Evolutionary conservation across 2,888 invertebrate genomes (phyloP), one percentile per base, ranked within the genome.

Genomic region (Blastobasis adustella): DNA sequence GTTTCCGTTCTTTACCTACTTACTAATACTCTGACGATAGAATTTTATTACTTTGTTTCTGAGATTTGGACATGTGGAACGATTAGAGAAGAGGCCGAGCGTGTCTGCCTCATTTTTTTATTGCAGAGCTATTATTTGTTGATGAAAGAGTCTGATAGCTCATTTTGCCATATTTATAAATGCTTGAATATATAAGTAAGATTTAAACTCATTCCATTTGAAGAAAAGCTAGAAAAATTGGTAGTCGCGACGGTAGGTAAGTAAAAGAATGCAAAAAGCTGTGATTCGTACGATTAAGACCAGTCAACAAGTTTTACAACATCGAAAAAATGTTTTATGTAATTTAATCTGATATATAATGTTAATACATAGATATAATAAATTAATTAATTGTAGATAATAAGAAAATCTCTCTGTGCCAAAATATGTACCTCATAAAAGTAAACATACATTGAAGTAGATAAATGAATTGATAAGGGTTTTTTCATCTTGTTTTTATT

Each of bases 381-480:
- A 42, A 42, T 42, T 5, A 82, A 79, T 72, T 71, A 89, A 89
- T 75, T 81, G 70, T 84, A 85, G 80, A 66, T 76, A 23, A 60
- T 86, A 87, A 86, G 85, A 78, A 23, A 90, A 90, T 91, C 91
- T 91, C 91, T 91, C 91, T 92, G 93, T 93, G 93, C 93, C 93
- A 93, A 93, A 92, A 93, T 90, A 90, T 92, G 92, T 93, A 93
- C 93, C 93, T 93, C 93, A 93, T 92, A 81, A 89, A 90, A 89
- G 66, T 87, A 82, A 81, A 83, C 80, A 77, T 10, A 23, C 23
- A 23, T 71, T 77, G 79, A 81, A 78, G 73, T 87, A 86, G 84
- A 79, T 86, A 85, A 83, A 80, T 69, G 76, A 81, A 82, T 78
- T 76, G 73, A 72, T 72, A 71, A 72, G 67, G 68, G 66, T 77